Base-by-base conservation (phyloP, 2,888 invertebrate genomes). In the Lathronympha strigana region DNA sequence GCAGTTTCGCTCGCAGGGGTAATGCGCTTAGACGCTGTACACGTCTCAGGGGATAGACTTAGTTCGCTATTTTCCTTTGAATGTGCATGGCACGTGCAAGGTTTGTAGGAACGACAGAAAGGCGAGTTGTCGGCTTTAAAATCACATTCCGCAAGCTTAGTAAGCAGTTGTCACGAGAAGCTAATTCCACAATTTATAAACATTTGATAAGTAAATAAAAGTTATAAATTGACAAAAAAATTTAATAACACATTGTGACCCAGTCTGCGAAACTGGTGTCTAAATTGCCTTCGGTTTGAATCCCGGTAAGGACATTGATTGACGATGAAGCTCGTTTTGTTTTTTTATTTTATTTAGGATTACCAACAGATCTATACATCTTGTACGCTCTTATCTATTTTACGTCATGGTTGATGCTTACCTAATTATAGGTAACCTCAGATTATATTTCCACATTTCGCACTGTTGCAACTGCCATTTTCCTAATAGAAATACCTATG, bases 11-110 rank as follows among this genome's bases (percentile, higher is more conserved):
- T 43, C 40, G 4, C 36, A 43, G 19, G 33, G 5, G 6, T 53
- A 53, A 33, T 51, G 50, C 51, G 25, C 19, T 43, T 19, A 17
- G 6, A 21, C 25, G 17, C 25, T 28, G 55, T 17, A 19, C 19
- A 57, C 9, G 55, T 31, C 55, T 19, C 55, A 1, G 25, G 28
- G 51, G 23, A 23, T 36, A 36, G 6, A 17, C 40, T 40, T 17
- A 28, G 31, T 57, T 43, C 19, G 19, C 43, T n/a, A 36, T 36
- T 43, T 28, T 57, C 13, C 19, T 11, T 40, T 40, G 36, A 33
- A 15, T 33, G 13, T 17, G 17, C 17, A 4, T 13, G 50, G 31
- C 28, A 25, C n/a, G 25, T 49, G 28, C 17, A 4, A 17, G 31
- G 31, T 17, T 28, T 28, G n/a, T 23, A 8, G 23, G 23, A 47